Base-by-base conservation (phyloP, 2,113 vertebrate species). In the Hippocampus zosterae region DNA sequence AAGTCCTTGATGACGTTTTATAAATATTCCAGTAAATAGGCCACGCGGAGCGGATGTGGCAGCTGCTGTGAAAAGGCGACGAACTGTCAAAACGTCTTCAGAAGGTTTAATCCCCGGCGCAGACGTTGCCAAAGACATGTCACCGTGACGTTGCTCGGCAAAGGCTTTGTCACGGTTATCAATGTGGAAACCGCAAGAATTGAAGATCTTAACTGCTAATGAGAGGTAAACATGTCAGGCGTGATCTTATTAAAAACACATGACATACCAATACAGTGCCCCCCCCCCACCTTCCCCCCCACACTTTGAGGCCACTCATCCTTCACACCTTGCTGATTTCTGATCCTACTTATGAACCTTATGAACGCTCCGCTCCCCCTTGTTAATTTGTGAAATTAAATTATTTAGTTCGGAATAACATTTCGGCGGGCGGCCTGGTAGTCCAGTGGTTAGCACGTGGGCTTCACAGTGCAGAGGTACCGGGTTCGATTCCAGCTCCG, bases 21-120 rank as follows among this genome's bases (percentile, higher is more conserved):
- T 65, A 68, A 67, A 33, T 66, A 69, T 48, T 1, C 25, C 23
- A 68, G 53, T 1, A 57, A 60, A 66, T 71, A 65, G 56, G 37
- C 37, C 5, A 40, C 23, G n/a, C 25, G 29, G 21, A 73, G 52
- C 1, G 13, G 29, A 57, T 63, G 44, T 27, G 55, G 56, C 46
- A 67, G 71, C 73, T 74, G 44, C 46, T 60, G 57, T 71, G 83
- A 68, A 75, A 71, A 76, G 70, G 46, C 69, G 76, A 72, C 23
- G 33, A 64, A 72, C 62, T 48, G 75, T 33, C 40, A 68, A 69
- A 75, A 76, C 79, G 57, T 81, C 77, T 29, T 63, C 74, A 61
- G 86, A 79, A 57, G 55, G 55, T 57, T 57, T 57, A 57, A 57
- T 57, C 23, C 55, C 55, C 2, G 55, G 55, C 25, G 55, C 23